Conservation (phyloP, 2,888 invertebrate genomes). For the Mythimna lalbum region DNA sequence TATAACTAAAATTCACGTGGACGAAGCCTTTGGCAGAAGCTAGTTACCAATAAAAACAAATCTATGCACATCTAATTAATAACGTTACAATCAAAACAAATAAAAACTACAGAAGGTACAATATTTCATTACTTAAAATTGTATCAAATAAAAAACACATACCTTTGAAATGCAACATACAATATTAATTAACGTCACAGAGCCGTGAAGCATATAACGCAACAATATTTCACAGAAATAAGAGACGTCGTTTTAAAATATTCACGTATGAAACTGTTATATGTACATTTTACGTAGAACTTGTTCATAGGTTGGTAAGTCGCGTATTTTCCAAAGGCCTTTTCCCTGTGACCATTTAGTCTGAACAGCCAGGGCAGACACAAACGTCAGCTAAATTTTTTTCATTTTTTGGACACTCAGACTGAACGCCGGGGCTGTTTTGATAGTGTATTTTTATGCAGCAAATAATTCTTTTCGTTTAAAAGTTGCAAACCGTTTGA, state of each 20-base stretch:
- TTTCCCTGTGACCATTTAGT: constrained; percentile 22
- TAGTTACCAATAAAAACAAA: background rate
- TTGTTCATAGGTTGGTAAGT: background rate
- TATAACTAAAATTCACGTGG: too few relatives aligned
- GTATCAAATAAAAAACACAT: constrained; percentile 19
- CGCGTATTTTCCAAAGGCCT: constrained; percentile 16
- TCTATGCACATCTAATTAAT: background rate
- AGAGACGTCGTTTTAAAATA: constrained; percentile 13
- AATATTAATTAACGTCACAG: constrained; percentile 42
- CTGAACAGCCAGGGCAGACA: constrained; percentile 24
- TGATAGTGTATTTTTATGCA: constrained; percentile 32
- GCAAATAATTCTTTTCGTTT: constrained; percentile 28
- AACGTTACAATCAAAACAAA: background rate
- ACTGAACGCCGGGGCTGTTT: constrained; percentile 19
- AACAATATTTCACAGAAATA: constrained; percentile 15
- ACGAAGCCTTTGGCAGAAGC: too few relatives aligned
- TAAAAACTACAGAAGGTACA: background rate
- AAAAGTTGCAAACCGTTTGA: constrained; percentile 37
- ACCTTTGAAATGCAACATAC: constrained; percentile 32
- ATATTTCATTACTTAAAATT: constrained; percentile 31
- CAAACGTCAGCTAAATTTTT: constrained; percentile 33
- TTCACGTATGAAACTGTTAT: constrained; percentile 4
- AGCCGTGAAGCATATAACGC: constrained; percentile 21
- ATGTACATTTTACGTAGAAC: constrained; percentile 4
- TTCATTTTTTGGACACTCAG: constrained; percentile 33